Conservation (phyloP, 2,797 vertebrate genomes). For the Liparis tanakae region DNA sequence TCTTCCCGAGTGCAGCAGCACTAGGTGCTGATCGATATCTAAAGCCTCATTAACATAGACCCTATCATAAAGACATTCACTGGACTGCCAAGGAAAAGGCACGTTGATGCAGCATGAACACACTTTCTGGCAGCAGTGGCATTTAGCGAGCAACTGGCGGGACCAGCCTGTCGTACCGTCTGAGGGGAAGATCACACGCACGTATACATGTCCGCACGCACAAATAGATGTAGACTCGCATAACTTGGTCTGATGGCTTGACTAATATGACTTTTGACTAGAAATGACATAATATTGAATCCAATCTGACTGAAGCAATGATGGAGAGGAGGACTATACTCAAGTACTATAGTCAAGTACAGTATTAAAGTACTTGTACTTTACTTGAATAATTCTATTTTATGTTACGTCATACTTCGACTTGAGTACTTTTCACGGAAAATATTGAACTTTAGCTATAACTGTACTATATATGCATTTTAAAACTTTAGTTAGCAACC, state of each 20-base stretch:
- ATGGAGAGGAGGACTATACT: too few species aligned
- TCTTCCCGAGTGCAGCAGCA: slow-evolving; percentile 43
- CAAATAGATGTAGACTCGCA: slow-evolving; percentile 14
- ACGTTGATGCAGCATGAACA: slow-evolving; percentile 54
- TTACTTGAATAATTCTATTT: not conserved
- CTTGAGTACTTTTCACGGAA: not conserved
- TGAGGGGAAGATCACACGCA: slow-evolving; percentile 40
- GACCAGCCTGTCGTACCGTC: slow-evolving; percentile 30
- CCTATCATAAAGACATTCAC: slow-evolving; percentile 56
- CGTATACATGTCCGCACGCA: slow-evolving; percentile 20
- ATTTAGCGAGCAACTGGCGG: slow-evolving; percentile 47
- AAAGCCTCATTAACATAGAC: slow-evolving; percentile 72
- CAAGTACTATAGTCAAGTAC: not conserved
- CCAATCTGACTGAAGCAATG: not conserved
- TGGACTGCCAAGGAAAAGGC: slow-evolving; percentile 63
- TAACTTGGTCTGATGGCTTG: not conserved
- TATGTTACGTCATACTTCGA: not conserved
- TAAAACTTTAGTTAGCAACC: too few species aligned
- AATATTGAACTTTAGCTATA: too few species aligned
- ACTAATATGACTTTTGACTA: not conserved
- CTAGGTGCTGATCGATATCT: slow-evolving; percentile 62
- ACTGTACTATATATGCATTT: too few species aligned
- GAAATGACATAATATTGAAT: not conserved
- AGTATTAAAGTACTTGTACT: not conserved
- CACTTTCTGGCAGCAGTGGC: slow-evolving; percentile 53